phyloP scores from a whole-genome alignment of 2,113 vertebrate species.

The Picathartes gymnocephalus region DNA sequence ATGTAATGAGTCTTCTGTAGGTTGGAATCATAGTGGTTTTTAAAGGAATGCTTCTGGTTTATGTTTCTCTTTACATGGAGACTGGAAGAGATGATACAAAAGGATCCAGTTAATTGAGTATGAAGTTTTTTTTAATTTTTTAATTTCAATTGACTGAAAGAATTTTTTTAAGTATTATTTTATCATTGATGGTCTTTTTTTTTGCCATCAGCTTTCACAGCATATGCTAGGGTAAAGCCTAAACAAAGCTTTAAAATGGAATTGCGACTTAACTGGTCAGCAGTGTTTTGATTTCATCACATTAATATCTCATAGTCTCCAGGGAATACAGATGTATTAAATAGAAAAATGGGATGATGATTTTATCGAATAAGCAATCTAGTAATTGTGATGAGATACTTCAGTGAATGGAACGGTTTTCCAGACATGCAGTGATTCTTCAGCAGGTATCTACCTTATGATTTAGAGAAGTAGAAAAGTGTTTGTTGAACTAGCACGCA shows the following conservation, averaged over 20 bases:
- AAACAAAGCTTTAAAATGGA: neutral
- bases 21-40: neutral
- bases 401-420: neutral
- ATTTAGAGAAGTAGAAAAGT: neutral
- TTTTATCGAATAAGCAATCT: conserved; percentile 17
- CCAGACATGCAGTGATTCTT: neutral
- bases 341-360: neutral
- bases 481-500: neutral
- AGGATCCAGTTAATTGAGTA: neutral
- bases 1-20: neutral
- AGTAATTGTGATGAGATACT: neutral
- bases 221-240: neutral
- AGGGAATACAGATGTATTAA: neutral
- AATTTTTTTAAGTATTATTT: neutral
- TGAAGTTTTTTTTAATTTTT: neutral
- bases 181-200: neutral
- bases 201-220: neutral
- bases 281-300: neutral
- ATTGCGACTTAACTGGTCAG: neutral
- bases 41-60: neutral
- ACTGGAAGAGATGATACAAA: neutral
- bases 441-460: neutral
- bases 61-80: neutral
- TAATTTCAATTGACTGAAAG: neutral
- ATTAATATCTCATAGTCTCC: neutral